Base-by-base conservation (phyloP, 23 tunicate genomes). In the Trididemnum miniatum region DNA sequence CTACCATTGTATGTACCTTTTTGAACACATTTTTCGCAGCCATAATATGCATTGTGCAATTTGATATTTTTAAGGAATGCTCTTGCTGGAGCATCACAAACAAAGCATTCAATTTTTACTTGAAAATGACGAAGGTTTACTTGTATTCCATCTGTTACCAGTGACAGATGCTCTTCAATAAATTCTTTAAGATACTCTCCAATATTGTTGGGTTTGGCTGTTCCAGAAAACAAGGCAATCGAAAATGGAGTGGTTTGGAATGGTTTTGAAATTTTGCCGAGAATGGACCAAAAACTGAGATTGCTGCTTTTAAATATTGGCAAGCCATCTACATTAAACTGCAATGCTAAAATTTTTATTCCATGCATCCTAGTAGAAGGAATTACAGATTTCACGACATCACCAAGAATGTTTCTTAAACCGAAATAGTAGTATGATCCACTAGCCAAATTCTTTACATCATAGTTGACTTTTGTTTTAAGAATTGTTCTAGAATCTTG, bases 11-110 rank as follows among this genome's bases (percentile, higher is more conserved):
- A 85, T 32, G 38, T 32, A 40, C 89, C 89, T 27, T 33, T 52
- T 32, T 85, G 82, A 20, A 35, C 33, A 39, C 89, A 85, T 40
- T 37, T 65, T 33, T 85, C 89, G 35, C 83, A 85, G 38, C 89
- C 83, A 1, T 35, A 65, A 49, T 77, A 85, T 31, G 83, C 83
- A 77, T 65, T 77, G 50, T 77, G 77, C 31, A 44, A 52, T 80
- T 85, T 85, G 2, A 50, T 77, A 26, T 71, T 22, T 49, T 85
- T 85, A 7, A 85, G 40, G 36, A 85, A 50, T 20, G 83, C 66
- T 50, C 89, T 71, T 40, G 89, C 89, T 35, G 82, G 82, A 27
- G 89, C 83, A 77, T 85, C 89, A 77, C 77, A 85, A 25, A 85
- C 36, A 44, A 85, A 71, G 23, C 63, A 35, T 15, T 25, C 29